Evolutionary conservation across 2,797 vertebrate species (phyloP), one percentile per base, ranked within the genome.

Genomic region (Cephalopachus bancanus): DNA sequence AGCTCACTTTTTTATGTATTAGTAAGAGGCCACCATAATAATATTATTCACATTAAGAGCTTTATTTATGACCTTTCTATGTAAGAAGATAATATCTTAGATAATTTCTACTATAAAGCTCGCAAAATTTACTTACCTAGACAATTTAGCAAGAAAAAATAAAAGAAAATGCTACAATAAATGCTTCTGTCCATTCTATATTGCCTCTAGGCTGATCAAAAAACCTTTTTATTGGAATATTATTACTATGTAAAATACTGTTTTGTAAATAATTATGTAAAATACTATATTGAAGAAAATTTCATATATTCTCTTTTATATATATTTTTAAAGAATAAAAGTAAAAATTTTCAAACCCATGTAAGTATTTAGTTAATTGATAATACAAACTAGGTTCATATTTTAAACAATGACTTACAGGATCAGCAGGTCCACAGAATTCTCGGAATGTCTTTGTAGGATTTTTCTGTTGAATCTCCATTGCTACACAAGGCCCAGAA

Each of bases 341-440:
- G 2, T 17, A 81, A 93, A 93, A 75, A 65, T 33, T 55, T 64
- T 55, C 37, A 65, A 96, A 67, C 55, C 30, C 51, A 16, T 75
- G 57, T 44, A 94, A 65, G 71, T 75, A 62, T 53, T 62, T 62
- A 83, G 10, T 78, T 62, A 89, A 44, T 84, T 12, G 6, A 6
- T 19, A 72, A 84, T 49, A 89, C 14, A 30, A 79, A 74, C 3
- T 71, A 62, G 20, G 51, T 7, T 69, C 57, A 67, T 67, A 83
- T 65, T 96, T 88, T 57, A 91, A 64, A 95, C 17, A 94, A 62
- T 20, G 55, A 99, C 99, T 99, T 98, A 99, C 99, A 78, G 99
- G 99, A 97, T 99, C 99, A 16, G 99, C 98, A 30, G 99, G 99
- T 28, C 99, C 99, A 96, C 99, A 99, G 97, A 99, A 99, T 49